Conservation (phyloP, 2,113 vertebrate species). For the Scomber japonicus region DNA sequence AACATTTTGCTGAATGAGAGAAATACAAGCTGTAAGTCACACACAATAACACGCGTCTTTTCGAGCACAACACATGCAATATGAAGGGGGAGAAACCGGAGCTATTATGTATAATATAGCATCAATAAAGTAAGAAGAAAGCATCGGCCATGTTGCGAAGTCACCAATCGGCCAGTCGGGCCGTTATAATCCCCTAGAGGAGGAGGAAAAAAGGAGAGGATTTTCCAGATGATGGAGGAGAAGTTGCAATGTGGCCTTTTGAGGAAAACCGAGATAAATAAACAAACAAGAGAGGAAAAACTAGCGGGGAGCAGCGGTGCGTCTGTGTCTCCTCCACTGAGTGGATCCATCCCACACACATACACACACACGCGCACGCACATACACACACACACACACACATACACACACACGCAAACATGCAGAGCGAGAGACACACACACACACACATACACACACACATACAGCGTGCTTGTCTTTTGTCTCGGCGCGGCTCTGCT, state of each 20-base stretch:
- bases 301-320: slow-evolving; percentile 63
- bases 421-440: not conserved
- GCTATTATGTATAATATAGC: slow-evolving; percentile 50
- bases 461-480: slow-evolving; percentile 82
- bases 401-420: slow-evolving; percentile 24
- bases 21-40: slow-evolving; percentile 77
- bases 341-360: slow-evolving; percentile 77
- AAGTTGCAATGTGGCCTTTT: slow-evolving; percentile 77
- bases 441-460: slow-evolving; percentile 26
- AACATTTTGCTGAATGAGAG: slow-evolving; percentile 94
- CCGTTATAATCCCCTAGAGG: slow-evolving; percentile 84
- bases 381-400: not conserved
- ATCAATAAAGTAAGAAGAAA: slow-evolving; percentile 81
- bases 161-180: slow-evolving; percentile 80
- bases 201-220: slow-evolving; percentile 51
- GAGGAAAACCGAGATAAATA: slow-evolving; percentile 64
- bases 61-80: slow-evolving; percentile 40
- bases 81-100: not conserved
- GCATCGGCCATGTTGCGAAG: slow-evolving; percentile 89
- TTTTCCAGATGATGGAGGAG: slow-evolving; percentile 73
- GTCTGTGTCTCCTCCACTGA: slow-evolving; percentile 73
- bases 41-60: slow-evolving; percentile 49
- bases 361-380: slow-evolving; percentile 29
- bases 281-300: slow-evolving; percentile 55
- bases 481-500: slow-evolving; percentile 82